Evolutionary conservation across 2,888 invertebrate species (phyloP), one percentile per base, ranked within the genome.

Genomic region (Drosophila atripex): DNA sequence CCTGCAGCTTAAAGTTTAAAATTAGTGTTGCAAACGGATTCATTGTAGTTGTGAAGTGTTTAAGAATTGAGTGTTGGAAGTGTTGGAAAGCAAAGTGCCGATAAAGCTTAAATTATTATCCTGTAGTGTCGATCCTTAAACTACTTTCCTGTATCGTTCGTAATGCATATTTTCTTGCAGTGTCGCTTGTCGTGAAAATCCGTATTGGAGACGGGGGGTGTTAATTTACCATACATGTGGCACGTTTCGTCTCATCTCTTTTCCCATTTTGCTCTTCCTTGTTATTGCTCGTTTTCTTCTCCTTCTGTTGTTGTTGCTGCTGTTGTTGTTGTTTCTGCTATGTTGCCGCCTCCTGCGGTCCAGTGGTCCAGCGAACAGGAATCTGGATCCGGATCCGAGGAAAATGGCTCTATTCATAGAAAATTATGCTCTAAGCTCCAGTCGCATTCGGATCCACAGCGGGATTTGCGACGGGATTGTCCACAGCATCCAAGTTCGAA

Each of bases 391-490:
- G 16, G 18, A 41, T 39, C 68, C 51, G 18, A 12, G 32, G 57
- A 38, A 41, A 28, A 60, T 57, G 1, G 68, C 70, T 73, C 77
- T 77, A 68, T 73, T 78, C 78, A 73, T 66, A 71, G 57, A 65
- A 71, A 84, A 55, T 69, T 73, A 58, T 58, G 70, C 66, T 70
- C 77, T 70, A 70, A 79, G 80, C 77, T 75, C 77, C 74, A 65
- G 35, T 23, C 41, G 21, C 51, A 45, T 52, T 57, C 12, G 14
- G 59, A 58, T 58, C 32, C 3, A 32, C n/a, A 43, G 9, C 49
- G 18, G 25, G 18, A 43, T 32, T 58, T 21, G 54, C n/a, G 35
- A 1, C 23, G 23, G 35, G 12, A 38, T 35, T 28, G 25, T 25
- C 4, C 4, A 1, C 28, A 8, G 9, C 28, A 9, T 28, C 21